A percentile compares a stretch with the other conserved stretches of the same genome.
phyloP scores from a whole-genome alignment of 2,797 vertebrate genomes.

The Hyperoplus lanceolatus region DNA sequence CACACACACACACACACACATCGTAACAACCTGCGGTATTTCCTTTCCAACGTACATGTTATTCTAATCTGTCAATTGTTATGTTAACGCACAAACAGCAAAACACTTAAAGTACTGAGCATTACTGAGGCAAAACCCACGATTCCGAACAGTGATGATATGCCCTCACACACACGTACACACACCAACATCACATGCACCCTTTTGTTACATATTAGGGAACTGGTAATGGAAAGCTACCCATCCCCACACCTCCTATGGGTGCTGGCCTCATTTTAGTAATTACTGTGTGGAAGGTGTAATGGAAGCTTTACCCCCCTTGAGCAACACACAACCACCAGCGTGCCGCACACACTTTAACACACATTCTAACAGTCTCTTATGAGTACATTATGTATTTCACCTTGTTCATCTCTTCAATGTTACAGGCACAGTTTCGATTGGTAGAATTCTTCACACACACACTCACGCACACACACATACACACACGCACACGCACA shows the following conservation, averaged over 20 bases:
- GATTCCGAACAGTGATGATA: constrained; percentile 28
- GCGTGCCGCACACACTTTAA: constrained; percentile 17
- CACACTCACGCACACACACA: constrained; percentile 9
- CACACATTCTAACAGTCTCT: constrained; percentile 18
- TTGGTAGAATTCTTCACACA: neutral
- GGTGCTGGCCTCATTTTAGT: constrained; percentile 66
- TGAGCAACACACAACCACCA: constrained; percentile 45
- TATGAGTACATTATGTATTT: neutral
- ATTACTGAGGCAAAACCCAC: constrained; percentile 49
- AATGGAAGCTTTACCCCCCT: constrained; percentile 60
- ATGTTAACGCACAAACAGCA: constrained; percentile 61
- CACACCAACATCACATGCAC: constrained; percentile 18
- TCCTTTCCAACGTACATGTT: constrained; percentile 50
- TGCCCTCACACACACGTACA: neutral
- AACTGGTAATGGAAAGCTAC: constrained; percentile 61
- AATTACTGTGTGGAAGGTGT: constrained; percentile 70
- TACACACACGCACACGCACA: constrained; percentile 4
- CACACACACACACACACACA: constrained; percentile 16
- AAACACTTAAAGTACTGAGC: constrained; percentile 28
- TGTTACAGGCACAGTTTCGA: neutral
- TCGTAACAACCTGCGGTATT: constrained; percentile 39
- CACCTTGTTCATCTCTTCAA: constrained; percentile 15
- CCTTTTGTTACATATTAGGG: constrained; percentile 49
- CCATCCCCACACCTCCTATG: constrained; percentile 38
- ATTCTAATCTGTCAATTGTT: constrained; percentile 65